phyloP scores from a whole-genome alignment of 1,140 invertebrate genomes.

The Mya arenaria region DNA sequence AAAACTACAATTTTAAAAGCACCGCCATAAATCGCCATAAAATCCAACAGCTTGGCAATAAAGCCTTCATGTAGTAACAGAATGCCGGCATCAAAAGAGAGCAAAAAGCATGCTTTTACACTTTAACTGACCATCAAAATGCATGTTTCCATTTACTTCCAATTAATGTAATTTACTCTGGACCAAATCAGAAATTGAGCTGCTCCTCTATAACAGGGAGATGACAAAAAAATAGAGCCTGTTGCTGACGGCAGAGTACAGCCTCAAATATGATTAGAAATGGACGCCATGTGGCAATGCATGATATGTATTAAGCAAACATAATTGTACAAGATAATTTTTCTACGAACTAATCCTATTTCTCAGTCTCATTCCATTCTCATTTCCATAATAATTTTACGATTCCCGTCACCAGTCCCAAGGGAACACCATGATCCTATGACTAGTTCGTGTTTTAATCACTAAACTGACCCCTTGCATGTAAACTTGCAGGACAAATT shows the following conservation, averaged over 20 bases:
- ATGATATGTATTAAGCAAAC: neutral
- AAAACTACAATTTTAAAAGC: neutral
- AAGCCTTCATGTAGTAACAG: slow-evolving; percentile 9
- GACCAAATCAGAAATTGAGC: neutral
- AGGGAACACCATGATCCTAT: slow-evolving; percentile 18
- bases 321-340: slow-evolving; percentile 1
- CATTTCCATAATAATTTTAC: slow-evolving; percentile 50
- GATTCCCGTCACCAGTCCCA: slow-evolving; percentile 10
- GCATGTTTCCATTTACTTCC: slow-evolving; percentile 14
- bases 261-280: no score
- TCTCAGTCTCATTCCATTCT: slow-evolving; percentile 13
- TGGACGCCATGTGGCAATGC: neutral
- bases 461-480: slow-evolving; percentile 27
- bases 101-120: slow-evolving; percentile 24
- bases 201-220: no score
- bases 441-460: slow-evolving; percentile 12
- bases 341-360: slow-evolving; percentile 40
- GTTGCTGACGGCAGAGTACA: no score
- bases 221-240: no score
- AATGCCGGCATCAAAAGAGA: neutral
- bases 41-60: neutral
- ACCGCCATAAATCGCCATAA: neutral
- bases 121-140: neutral
- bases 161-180: slow-evolving; percentile 13
- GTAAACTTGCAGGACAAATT: slow-evolving; percentile 26